Base-by-base conservation (phyloP, 1,140 invertebrate species). In the Amyelois transitella region DNA sequence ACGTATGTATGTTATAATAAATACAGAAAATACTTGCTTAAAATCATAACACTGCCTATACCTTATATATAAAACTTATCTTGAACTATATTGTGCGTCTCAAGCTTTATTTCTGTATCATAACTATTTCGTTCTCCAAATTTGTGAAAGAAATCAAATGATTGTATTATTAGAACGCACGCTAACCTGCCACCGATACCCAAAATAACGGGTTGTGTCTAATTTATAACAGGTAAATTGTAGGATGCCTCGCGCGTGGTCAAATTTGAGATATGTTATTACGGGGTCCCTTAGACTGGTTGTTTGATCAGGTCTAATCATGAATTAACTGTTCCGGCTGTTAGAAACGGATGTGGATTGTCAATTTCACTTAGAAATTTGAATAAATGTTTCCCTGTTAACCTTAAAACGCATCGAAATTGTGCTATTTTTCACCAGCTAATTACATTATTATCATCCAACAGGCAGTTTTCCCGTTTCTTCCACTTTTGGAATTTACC, bases 121-220 rank as follows among this genome's bases (percentile, higher is more conserved):
- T 2, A 12, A 14, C 8, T 38, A 14, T 38, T 38, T 38, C 6
- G 32, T 14, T 14, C 45, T 43, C 24, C 18, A 24, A 57, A 77
- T 79, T 77, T 76, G 77, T 77, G 71, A 77, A 81, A 76, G 72
- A 85, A 84, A 85, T 84, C 80, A 79, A 83, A 87, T 87, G 83
- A 57, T 44, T 57, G 45, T 57, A 57, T 57, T 57, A 51, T 57
- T 45, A 86, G 74, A 69, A 81, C 64, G 71, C 84, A 87, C 80
- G 80, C 78, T 75, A 85, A 73, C 50, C 52, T 58, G 62, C 83
- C 76, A 80, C 81, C 77, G 76, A 79, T 83, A 77, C 70, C 18
- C 66, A 64, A 77, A 75, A 80, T 86, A 78, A 82, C 75, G 78
- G 78, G 81, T 83, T 85, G 59, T 60, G 69, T 82, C 80, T 86